phyloP scores from a whole-genome alignment of 2,888 invertebrate species.

The Phengaris arion region DNA sequence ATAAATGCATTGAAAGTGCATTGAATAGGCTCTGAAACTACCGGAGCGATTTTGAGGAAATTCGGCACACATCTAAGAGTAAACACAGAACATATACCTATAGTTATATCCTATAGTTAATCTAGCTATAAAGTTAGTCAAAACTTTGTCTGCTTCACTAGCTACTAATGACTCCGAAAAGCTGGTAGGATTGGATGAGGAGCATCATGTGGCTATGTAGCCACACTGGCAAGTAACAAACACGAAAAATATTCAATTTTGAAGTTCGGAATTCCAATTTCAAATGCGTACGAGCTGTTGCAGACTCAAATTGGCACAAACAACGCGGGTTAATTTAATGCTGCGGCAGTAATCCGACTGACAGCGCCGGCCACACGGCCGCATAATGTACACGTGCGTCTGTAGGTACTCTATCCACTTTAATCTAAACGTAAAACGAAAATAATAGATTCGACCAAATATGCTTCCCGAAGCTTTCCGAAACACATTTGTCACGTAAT shows the following conservation, averaged over 20 bases:
- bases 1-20: too few species aligned
- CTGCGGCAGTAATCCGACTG: conserved; percentile 29
- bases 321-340: conserved; percentile 29
- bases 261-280: conserved; percentile 10
- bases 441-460: background rate
- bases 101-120: too few species aligned
- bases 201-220: background rate
- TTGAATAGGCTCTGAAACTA: too few species aligned
- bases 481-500: too few species aligned
- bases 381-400: conserved; percentile 22
- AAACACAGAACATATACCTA: too few species aligned
- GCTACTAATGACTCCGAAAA: background rate
- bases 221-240: background rate
- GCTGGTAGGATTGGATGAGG: background rate
- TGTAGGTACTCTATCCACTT: too few species aligned
- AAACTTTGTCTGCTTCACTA: background rate
- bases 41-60: too few species aligned
- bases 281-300: conserved; percentile 19
- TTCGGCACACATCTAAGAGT: too few species aligned
- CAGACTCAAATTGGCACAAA: conserved; percentile 26
- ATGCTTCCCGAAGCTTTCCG: too few species aligned
- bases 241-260: conserved; percentile 1
- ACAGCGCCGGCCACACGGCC: conserved; percentile 25
- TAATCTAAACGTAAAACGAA: too few species aligned
- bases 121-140: too few species aligned